Base-by-base conservation (phyloP, 2,888 invertebrate genomes). In the Melipona beecheii region DNA sequence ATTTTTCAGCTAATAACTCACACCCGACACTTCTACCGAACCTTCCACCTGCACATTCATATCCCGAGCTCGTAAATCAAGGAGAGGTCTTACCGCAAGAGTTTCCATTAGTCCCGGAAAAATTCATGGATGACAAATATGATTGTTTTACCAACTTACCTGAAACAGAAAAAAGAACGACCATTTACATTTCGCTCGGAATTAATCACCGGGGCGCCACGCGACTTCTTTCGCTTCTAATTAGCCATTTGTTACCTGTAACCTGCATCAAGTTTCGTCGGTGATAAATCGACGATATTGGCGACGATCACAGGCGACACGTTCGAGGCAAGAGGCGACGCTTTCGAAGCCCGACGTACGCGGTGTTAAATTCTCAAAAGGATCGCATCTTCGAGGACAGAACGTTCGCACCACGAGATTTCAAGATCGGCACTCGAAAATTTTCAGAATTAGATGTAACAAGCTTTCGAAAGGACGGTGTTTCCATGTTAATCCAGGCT, bases 1-100 rank as follows among this genome's bases (percentile, higher is more conserved):
- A 90, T 90, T 90, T 90, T 87, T 90, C 87, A 84, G 88, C 90
- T 91, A 91, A 91, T 91, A 91, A 91, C 89, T 90, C 89, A 88
- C 84, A 85, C 84, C 86, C 84, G 88, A 88, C 89, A 81, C 82
- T 86, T 86, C 86, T 83, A 83, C 86, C 89, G 86, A 88, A 87
- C 84, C 90, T 86, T 43, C 82, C 82, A 78, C 82, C 87, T 83
- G 87, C 87, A 83, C 90, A 89, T 90, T 90, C 90, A 86, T 90
- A 90, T 89, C 84, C 90, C 76, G 75, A 31, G 75, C 87, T 90
- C 90, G 90, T 90, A 90, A 90, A 90, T 90, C 89, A 90, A 84
- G 65, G 74, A 80, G 83, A 85, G 87, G 87, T 90, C 90, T 90
- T 90, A 90, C 90, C 90, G 85, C 89, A 87, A 86, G 85, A 86